Conservation (phyloP, 2,113 vertebrate genomes). For the Guaruba guarouba region DNA sequence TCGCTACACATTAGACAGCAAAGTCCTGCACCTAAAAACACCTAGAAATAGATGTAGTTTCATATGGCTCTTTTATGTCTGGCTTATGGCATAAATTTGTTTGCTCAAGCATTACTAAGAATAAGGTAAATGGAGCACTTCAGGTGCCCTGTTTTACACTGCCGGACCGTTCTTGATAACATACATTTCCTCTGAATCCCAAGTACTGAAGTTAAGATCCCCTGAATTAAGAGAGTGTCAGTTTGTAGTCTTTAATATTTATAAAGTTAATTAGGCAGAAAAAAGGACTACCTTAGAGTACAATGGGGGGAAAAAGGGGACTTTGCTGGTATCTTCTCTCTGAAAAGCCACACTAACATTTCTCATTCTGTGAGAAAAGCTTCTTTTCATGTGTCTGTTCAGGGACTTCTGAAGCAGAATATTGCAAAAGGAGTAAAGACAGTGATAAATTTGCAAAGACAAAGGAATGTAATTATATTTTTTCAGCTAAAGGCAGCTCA, state of each 20-base stretch:
- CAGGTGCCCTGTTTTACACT: not conserved
- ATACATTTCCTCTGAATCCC: not conserved
- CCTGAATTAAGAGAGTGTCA: not conserved
- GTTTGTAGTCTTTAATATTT: conserved; percentile 10
- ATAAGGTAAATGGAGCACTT: not conserved
- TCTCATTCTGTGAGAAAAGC: not conserved
- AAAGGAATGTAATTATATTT: not conserved
- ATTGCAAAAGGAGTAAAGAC: not conserved
- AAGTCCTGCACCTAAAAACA: not conserved
- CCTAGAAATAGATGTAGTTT: not conserved
- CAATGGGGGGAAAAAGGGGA: not conserved
- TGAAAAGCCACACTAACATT: not conserved
- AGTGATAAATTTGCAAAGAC: conserved; percentile 6
- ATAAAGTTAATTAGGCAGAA: conserved; percentile 29
- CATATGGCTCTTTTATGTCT: not conserved
- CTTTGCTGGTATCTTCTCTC: not conserved
- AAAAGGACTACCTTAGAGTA: not conserved
- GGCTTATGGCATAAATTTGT: not conserved
- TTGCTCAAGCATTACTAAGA: not conserved
- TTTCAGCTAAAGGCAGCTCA: conserved; percentile 5
- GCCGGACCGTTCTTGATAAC: not conserved
- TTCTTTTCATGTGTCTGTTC: not conserved
- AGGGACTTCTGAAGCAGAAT: not conserved
- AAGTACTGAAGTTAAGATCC: not conserved
- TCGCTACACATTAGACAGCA: fast-evolving